These are phyloP conservation scores for Rhabdomys dilectus DNA, from an alignment of 2,113 vertebrate genomes.

Conservation along the genomic window DNA sequence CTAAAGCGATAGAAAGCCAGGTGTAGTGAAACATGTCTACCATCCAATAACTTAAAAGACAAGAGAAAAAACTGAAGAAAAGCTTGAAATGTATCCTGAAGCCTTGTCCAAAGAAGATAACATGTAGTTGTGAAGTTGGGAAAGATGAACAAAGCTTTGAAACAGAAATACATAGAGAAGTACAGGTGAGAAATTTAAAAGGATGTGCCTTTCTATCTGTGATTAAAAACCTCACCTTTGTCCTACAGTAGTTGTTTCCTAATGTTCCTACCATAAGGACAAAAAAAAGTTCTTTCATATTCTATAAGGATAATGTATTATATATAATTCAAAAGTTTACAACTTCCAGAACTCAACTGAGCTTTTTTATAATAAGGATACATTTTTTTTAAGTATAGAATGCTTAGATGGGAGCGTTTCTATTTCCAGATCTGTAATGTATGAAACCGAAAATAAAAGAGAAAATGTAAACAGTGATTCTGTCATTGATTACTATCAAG, in stretches of 20 bases:
- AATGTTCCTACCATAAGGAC: background rate
- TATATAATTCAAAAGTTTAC: conserved; percentile 8
- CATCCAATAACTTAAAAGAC: background rate
- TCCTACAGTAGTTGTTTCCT: background rate
- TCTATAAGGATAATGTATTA: background rate
- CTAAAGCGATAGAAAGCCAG: background rate
- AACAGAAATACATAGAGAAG: background rate
- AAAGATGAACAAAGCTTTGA: background rate
- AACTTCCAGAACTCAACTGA: background rate
- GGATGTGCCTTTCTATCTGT: background rate
- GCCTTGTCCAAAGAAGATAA: background rate
- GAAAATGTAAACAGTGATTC: conserved; percentile 67
- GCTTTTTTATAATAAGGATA: conserved; percentile 48
- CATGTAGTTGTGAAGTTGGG: no score
- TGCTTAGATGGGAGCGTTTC: background rate
- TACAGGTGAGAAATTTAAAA: background rate
- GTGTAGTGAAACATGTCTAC: background rate
- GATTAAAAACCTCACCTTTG: background rate
- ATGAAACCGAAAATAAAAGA: conserved; percentile 66
- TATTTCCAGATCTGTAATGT: conserved; percentile 30
- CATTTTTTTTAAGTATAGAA: background rate
- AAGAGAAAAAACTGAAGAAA: background rate
- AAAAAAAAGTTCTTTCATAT: background rate
- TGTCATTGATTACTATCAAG: conserved; percentile 67
- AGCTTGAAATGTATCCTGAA: background rate